These are phyloP conservation scores for Ostrea denselamellosa DNA, from an alignment of 1,140 invertebrate species.

Conservation along the genomic window DNA sequence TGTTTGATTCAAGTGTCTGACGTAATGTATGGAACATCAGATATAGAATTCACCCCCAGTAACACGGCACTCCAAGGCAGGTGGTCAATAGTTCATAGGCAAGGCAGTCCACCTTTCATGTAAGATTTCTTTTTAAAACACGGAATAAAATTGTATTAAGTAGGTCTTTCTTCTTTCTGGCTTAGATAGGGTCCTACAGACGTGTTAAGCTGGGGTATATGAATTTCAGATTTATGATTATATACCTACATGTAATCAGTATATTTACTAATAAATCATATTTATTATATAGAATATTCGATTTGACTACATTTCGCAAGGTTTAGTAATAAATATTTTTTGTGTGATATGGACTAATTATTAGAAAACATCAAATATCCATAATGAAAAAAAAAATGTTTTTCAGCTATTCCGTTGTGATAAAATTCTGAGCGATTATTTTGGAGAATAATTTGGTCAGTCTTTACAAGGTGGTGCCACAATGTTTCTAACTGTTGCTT, in stretches of 20 bases:
- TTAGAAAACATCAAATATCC: no score
- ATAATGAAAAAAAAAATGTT: no score
- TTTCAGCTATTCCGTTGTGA: no score
- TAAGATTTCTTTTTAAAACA: neutral
- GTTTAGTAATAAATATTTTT: no score
- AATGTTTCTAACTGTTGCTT: neutral
- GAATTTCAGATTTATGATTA: neutral
- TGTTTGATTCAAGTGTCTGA: neutral
- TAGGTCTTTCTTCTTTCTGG: neutral
- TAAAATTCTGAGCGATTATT: no score
- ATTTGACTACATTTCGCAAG: no score
- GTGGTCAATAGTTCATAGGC: conserved; percentile 20
- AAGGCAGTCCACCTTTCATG: conserved; percentile 2
- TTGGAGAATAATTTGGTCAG: neutral
- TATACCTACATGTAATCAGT: neutral
- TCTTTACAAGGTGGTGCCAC: neutral
- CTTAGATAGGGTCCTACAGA: neutral
- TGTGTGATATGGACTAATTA: no score
- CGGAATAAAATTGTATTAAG: neutral
- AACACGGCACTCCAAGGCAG: conserved; percentile 19
- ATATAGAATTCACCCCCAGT: neutral
- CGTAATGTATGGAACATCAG: neutral
- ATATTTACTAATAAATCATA: no score
- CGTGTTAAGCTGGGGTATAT: neutral
- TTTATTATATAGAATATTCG: neutral